These are phyloP conservation scores for Callosobruchus maculatus DNA, from an alignment of 2,888 invertebrate species.

Conservation along the genomic window DNA sequence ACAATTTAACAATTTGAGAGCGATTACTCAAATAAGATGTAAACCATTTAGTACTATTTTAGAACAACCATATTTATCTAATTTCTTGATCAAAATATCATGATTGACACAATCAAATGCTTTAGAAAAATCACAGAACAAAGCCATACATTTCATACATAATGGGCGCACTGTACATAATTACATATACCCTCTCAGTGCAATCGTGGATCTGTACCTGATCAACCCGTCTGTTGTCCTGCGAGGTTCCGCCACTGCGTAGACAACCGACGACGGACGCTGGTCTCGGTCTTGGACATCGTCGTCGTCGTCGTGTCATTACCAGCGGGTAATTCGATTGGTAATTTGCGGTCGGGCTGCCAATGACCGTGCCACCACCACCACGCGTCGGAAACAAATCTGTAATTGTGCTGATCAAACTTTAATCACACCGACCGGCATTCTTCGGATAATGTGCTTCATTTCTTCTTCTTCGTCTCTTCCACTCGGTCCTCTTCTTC, in stretches of 20 bases:
- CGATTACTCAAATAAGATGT: too few species aligned
- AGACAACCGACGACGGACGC: neutral
- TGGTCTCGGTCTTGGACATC: neutral
- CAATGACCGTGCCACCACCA: conserved; percentile 41
- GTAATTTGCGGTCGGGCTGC: conserved; percentile 46
- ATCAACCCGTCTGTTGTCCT: too few species aligned
- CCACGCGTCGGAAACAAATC: conserved; percentile 45
- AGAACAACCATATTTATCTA: too few species aligned
- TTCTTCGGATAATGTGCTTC: conserved; percentile 14
- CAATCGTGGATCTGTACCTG: too few species aligned
- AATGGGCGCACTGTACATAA: too few species aligned
- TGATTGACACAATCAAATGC: too few species aligned
- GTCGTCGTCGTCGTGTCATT: neutral
- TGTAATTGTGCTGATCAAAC: conserved; percentile 43
- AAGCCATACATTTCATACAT: too few species aligned
- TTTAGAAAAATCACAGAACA: too few species aligned
- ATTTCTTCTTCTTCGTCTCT: neutral
- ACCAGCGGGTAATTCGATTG: conserved; percentile 41
- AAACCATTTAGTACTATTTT: too few species aligned
- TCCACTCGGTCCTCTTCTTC: neutral
- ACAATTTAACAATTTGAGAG: too few species aligned
- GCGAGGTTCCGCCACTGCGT: neutral
- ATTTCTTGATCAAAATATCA: too few species aligned
- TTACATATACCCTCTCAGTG: too few species aligned
- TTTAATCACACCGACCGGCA: conserved; percentile 32